phyloP scores from a whole-genome alignment of 2,888 invertebrate species.

The Synanthedon andrenaeformis region DNA sequence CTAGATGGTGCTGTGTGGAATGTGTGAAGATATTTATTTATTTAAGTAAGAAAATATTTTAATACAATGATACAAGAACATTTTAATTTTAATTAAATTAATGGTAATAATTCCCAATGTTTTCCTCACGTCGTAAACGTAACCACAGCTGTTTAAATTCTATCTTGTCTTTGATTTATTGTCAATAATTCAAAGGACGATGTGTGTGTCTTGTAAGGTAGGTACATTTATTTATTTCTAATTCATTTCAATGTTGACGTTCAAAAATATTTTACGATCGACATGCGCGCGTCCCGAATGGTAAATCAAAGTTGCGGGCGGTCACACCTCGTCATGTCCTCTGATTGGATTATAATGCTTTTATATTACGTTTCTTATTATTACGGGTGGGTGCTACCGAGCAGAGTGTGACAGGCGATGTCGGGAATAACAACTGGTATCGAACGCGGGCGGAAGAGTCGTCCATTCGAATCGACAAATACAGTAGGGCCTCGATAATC shows the following conservation, averaged over 20 bases:
- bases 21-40: too few relatives aligned
- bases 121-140: too few relatives aligned
- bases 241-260: constrained; percentile 41
- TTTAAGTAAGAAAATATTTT: too few relatives aligned
- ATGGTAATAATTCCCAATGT: too few relatives aligned
- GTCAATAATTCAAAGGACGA: constrained; percentile 10
- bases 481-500: too few relatives aligned
- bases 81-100: too few relatives aligned
- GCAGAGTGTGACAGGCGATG: constrained; percentile 50
- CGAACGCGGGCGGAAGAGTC: constrained; percentile 22
- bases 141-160: too few relatives aligned
- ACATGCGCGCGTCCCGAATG: constrained; percentile 46
- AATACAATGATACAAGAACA: too few relatives aligned
- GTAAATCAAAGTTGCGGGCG: constrained; percentile 55
- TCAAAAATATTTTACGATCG: constrained; percentile 60
- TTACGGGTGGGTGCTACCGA: constrained; percentile 54
- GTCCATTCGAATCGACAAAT: constrained; percentile 28
- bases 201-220: constrained; percentile 26
- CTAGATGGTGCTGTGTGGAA: too few relatives aligned
- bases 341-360: constrained; percentile 69
- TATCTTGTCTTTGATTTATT: neutral
- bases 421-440: constrained; percentile 54
- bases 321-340: constrained; percentile 51
- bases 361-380: constrained; percentile 68
- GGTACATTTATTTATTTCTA: constrained; percentile 33